Evolutionary conservation across 2,888 invertebrate species (phyloP).

Genomic region (Stenotaenia linearis): DNA sequence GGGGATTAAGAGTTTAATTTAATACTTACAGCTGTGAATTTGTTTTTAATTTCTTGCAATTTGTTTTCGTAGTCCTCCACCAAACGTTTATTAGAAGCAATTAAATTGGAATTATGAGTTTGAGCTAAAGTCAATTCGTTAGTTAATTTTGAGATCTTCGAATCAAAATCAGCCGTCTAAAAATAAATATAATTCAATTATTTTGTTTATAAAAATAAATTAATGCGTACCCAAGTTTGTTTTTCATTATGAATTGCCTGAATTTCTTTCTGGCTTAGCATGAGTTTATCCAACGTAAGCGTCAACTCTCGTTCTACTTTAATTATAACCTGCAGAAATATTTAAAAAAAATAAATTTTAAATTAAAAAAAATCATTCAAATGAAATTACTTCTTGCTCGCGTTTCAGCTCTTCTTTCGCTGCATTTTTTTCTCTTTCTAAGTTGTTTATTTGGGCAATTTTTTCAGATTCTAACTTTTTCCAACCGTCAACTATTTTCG

Average conservation of each 20-base stretch:
- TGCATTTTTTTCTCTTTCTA: not conserved
- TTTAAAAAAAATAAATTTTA: not conserved
- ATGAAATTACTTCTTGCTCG: not conserved
- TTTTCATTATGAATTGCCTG: not conserved
- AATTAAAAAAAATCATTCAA: not conserved
- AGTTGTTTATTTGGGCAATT: not conserved
- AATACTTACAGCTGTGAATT: not conserved
- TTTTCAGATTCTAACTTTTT: slow-evolving; percentile 13
- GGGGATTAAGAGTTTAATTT: no score
- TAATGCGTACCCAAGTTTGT: not conserved
- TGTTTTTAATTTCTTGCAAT: not conserved
- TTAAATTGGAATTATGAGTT: not conserved
- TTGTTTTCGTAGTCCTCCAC: not conserved
- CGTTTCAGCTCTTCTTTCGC: not conserved
- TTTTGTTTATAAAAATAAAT: not conserved
- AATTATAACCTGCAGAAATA: not conserved
- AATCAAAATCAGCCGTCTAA: not conserved
- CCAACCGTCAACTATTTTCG: slow-evolving; percentile 1
- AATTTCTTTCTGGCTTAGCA: slow-evolving; percentile 14
- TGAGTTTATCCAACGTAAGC: not conserved
- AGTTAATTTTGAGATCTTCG: not conserved
- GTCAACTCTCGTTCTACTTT: slow-evolving; percentile 24
- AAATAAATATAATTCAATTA: not conserved
- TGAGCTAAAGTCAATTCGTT: not conserved
- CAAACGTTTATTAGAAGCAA: not conserved